Conservation (phyloP, 2,888 invertebrate genomes). For the Amaurobius ferox region DNA sequence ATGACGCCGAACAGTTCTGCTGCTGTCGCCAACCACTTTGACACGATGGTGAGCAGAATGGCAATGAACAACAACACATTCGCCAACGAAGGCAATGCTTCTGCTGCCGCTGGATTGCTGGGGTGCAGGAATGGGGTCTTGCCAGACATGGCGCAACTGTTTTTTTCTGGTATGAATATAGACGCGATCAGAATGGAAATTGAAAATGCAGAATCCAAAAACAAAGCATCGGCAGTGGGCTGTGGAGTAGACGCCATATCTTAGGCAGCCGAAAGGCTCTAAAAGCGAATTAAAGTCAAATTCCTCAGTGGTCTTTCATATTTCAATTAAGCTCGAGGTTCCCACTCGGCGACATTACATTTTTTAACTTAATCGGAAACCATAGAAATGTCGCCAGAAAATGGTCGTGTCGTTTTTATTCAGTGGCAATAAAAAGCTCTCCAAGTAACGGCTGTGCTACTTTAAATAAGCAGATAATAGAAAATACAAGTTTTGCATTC, state of each 20-base stretch:
- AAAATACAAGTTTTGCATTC: too few species aligned
- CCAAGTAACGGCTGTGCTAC: slow-evolving; percentile 45
- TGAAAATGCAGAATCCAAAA: slow-evolving; percentile 50
- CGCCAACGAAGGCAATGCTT: slow-evolving; percentile 30
- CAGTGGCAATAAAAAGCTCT: slow-evolving; percentile 55
- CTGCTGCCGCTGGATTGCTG: slow-evolving; percentile 40
- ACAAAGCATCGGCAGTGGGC: slow-evolving; percentile 55
- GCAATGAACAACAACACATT: slow-evolving; percentile 21
- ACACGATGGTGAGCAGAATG: slow-evolving; percentile 40
- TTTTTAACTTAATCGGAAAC: neutral
- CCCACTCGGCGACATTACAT: slow-evolving; percentile 6
- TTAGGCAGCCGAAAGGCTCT: slow-evolving; percentile 65
- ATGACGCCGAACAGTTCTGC: slow-evolving; percentile 26
- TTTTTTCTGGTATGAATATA: slow-evolving; percentile 66
- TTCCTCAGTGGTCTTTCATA: slow-evolving; percentile 59
- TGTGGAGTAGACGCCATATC: slow-evolving; percentile 54
- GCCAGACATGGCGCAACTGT: slow-evolving; percentile 65
- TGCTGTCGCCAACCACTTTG: slow-evolving; percentile 52
- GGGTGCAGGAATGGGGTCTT: slow-evolving; percentile 54
- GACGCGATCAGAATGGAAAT: slow-evolving; percentile 61
- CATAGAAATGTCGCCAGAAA: slow-evolving; percentile 28
- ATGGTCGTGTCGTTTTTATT: slow-evolving; percentile 35
- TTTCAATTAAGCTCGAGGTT: slow-evolving; percentile 29
- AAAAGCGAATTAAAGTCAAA: slow-evolving; percentile 52
- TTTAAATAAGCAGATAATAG: too few species aligned